Evolutionary conservation across 2,113 vertebrate species (phyloP).

Genomic region (Panthera leo): DNA sequence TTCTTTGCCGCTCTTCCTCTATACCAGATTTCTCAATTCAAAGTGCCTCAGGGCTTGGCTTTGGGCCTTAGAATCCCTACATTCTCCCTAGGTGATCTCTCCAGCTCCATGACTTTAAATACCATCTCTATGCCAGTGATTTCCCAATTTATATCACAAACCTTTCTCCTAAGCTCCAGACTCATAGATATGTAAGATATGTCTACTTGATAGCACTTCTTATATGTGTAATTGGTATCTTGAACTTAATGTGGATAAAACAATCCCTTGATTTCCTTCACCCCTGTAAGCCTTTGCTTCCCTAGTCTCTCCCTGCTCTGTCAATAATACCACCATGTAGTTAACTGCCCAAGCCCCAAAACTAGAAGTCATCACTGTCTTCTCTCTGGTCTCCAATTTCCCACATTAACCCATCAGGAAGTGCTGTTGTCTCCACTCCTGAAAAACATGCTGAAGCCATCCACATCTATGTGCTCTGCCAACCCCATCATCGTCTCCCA

Average conservation of each 20-base stretch:
- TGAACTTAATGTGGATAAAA: background rate
- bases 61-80: background rate
- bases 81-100: background rate
- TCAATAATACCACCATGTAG: background rate
- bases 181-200: background rate
- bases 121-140: background rate
- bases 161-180: background rate
- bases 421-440: background rate
- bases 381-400: background rate
- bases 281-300: background rate
- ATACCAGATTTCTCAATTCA: constrained; percentile 24
- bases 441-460: background rate
- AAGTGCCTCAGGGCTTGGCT: constrained; percentile 2
- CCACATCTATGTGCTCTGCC: background rate
- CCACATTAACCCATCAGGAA: constrained; percentile 1
- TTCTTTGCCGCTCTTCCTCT: background rate
- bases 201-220: background rate
- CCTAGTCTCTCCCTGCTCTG: background rate
- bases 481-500: background rate
- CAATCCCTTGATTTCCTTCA: background rate
- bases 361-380: background rate
- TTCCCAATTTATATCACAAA: background rate
- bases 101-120: background rate
- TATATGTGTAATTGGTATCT: background rate
- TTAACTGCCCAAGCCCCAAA: background rate